phyloP scores from a whole-genome alignment of 2,113 vertebrate genomes.

The Nyctibius bracteatus region DNA sequence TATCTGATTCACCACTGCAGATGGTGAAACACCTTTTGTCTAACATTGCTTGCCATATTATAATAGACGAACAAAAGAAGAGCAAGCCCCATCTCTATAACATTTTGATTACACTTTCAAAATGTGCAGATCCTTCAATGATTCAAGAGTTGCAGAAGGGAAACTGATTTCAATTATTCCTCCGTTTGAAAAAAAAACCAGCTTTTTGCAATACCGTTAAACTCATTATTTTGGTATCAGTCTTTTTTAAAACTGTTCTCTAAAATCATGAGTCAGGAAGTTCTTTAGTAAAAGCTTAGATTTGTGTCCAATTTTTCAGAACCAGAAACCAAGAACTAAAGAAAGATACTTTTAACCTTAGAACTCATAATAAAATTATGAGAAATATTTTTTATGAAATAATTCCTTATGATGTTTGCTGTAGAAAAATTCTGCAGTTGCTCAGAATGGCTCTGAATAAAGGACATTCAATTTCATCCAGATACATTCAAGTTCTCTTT shows the following conservation, averaged over 20 bases:
- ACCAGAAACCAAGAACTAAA: not conserved
- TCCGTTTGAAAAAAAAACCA: not conserved
- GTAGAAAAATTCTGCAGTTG: not conserved
- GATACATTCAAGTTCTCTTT: not conserved
- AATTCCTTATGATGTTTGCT: not conserved
- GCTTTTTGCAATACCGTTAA: not conserved
- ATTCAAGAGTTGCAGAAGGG: not conserved
- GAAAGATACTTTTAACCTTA: not conserved
- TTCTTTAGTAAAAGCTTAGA: not conserved
- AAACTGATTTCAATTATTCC: not conserved
- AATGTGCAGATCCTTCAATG: not conserved
- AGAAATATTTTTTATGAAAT: not conserved
- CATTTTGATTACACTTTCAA: not conserved
- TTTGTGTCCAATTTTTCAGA: not conserved
- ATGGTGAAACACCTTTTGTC: not conserved
- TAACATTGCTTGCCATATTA: not conserved
- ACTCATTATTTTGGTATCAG: not conserved
- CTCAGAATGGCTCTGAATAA: not conserved
- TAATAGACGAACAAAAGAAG: not conserved
- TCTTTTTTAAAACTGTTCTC: not conserved
- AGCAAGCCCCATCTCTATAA: not conserved
- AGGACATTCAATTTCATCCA: not conserved
- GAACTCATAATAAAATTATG: not conserved
- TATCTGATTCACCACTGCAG: not conserved
- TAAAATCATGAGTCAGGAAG: not conserved